Evolutionary conservation across 37 sponge, comb jelly and placozoan genomes (phyloP).

Genomic region (Ephydatia muelleri): DNA sequence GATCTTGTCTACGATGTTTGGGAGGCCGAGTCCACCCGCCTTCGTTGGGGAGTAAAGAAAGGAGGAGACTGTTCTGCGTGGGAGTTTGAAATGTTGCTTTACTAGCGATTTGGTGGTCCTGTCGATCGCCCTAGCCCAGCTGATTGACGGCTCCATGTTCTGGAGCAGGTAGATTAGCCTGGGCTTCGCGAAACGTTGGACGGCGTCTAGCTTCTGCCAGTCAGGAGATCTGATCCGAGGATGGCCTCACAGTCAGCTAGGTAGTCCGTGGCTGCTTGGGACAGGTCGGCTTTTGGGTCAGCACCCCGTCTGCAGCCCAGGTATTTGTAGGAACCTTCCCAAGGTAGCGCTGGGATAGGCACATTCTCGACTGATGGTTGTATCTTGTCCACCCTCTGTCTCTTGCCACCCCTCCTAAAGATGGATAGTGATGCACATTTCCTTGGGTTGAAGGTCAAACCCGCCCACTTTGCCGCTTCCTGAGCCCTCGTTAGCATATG

Average conservation of each 20-base stretch:
- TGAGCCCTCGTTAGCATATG: not conserved
- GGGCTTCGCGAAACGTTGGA: constrained; percentile 22
- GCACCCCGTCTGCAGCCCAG: too few species aligned
- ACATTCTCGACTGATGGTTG: not conserved
- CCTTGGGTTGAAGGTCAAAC: too few species aligned
- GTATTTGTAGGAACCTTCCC: constrained; percentile 23
- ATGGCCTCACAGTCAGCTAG: not conserved
- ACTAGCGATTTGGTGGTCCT: not conserved
- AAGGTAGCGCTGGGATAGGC: constrained; percentile 7
- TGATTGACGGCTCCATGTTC: not conserved
- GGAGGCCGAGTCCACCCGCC: constrained; percentile 37
- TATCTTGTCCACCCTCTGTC: not conserved
- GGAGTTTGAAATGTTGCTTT: constrained; percentile 14
- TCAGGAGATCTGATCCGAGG: constrained; percentile 1
- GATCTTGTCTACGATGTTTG: constrained; percentile 13
- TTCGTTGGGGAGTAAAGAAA: constrained; percentile 8
- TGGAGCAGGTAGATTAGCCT: constrained; percentile 5
- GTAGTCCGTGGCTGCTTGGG: not conserved
- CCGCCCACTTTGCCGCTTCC: constrained; percentile 18
- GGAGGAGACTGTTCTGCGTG: not conserved
- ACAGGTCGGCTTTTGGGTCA: not conserved
- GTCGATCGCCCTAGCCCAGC: constrained; percentile 12
- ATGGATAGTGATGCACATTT: constrained; percentile 38
- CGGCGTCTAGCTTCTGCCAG: constrained; percentile 65
- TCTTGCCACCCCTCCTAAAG: too few species aligned